A percentile compares a stretch with the other conserved stretches of the same genome.
These are phyloP conservation scores for Orchesella cincta DNA, from an alignment of 1,140 invertebrate species.

Conservation along the genomic window DNA sequence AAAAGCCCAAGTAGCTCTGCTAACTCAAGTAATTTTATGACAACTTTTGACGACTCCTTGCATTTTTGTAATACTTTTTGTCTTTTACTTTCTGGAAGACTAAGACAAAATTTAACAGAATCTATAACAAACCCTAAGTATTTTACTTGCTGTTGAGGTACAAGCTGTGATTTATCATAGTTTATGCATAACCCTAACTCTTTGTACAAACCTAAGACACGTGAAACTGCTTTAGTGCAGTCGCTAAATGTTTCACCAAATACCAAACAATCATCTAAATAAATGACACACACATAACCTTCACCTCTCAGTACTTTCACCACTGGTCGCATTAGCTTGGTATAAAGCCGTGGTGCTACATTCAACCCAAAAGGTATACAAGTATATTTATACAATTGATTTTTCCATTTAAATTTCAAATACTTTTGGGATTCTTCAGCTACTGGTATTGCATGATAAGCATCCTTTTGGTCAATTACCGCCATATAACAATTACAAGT, in stretches of 20 bases:
- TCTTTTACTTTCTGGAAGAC: not conserved
- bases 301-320: not conserved
- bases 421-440: constrained; percentile 27
- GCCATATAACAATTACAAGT: constrained; percentile 31
- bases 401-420: constrained; percentile 35
- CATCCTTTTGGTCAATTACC: constrained; percentile 40
- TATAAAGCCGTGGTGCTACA: constrained; percentile 35
- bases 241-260: not conserved
- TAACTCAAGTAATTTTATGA: not conserved
- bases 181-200: constrained; percentile 9
- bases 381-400: constrained; percentile 32
- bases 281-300: not conserved
- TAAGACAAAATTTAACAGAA: not conserved
- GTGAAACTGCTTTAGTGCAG: not conserved
- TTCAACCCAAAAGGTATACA: constrained; percentile 38
- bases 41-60: not conserved
- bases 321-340: constrained; percentile 39
- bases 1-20: constrained; percentile 33
- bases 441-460: constrained; percentile 43
- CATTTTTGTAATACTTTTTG: not conserved
- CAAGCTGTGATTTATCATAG: constrained; percentile 14
- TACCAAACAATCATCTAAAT: constrained; percentile 26
- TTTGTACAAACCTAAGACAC: not conserved
- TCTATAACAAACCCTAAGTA: constrained; percentile 19
- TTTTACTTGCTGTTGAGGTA: not conserved